Base-by-base conservation (phyloP, 1,140 invertebrate genomes). In the Aporrectodea caliginosa region DNA sequence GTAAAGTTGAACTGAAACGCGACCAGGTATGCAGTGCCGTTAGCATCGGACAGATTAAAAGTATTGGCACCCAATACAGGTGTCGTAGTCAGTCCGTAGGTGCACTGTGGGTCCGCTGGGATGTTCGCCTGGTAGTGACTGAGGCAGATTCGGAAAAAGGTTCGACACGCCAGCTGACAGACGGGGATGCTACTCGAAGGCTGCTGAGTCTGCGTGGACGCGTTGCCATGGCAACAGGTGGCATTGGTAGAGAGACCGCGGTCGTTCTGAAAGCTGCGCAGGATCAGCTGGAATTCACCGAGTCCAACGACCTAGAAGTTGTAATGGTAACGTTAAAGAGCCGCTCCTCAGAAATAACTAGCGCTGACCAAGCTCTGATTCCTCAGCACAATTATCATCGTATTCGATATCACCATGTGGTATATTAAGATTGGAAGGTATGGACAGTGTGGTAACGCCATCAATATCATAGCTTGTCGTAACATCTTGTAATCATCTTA, bases 41-140 rank as follows among this genome's bases (percentile, higher is more conserved):
- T 32, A 12, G 73, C 29, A 74, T 84, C 78, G 69, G 33, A 71
- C 29, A 77, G 29, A 31, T 34, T 75, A 43, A 77, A 76, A 1
- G 58, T 31, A 68, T 77, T 78, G 81, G 93, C 92, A 83, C 94
- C 94, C 69, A 96, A 89, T 79, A 95, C 92, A n/a, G 93, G 93
- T 68, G 95, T 97, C 68, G 93, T 92, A 80, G 93, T 92, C 89
- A 94, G 93, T 82, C 95, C 95, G 89, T 95, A 98, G 27, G 94
- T 96, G 89, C 95, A 98, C 77, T 92, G 92, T 81, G 93, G 75
- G 83, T 92, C 93, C 32, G 92, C 93, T 89, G 96, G 94, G 86
- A 98, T 95, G 87, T 93, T 93, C 33, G 92, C 92, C 91, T 97
- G 95, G 89, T 96, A 98, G 86, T 98, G 93, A 88, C 96, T 97